Evolutionary conservation across 2,113 vertebrate species (phyloP).

Genomic region (Argyrosomus japonicus): DNA sequence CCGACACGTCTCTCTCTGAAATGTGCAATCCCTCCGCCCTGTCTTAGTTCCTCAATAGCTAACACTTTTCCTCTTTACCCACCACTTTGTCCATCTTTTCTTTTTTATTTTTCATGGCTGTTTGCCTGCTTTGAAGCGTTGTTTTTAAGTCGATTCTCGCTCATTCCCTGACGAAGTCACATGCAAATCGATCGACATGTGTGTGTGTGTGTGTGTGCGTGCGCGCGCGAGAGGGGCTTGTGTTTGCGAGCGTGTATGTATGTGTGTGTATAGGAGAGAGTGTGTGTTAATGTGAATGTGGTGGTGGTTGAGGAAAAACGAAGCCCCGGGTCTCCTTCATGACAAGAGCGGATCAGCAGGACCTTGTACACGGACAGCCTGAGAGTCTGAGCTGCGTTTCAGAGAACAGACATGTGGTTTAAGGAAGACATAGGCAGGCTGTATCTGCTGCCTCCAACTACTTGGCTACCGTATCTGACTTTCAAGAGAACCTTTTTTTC

Average conservation of each 20-base stretch:
- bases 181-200: conserved; percentile 85
- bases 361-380: conserved; percentile 72
- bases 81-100: conserved; percentile 77
- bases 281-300: conserved; percentile 70
- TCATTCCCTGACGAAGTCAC: conserved; percentile 84
- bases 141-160: conserved; percentile 83
- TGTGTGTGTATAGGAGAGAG: conserved; percentile 7
- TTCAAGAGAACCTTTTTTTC: conserved; percentile 37
- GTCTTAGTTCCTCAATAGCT: conserved; percentile 73
- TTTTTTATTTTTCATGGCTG: conserved; percentile 74
- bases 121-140: conserved; percentile 75
- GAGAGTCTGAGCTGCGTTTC: conserved; percentile 63
- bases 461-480: conserved; percentile 67
- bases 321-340: conserved; percentile 83
- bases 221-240: conserved; percentile 51
- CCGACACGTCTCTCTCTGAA: conserved; percentile 71
- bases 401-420: conserved; percentile 50
- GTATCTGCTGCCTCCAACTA: conserved; percentile 60
- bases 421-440: conserved; percentile 44
- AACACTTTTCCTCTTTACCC: conserved; percentile 73
- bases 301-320: conserved; percentile 76
- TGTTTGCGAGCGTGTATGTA: conserved; percentile 61
- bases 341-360: conserved; percentile 81
- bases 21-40: conserved; percentile 82
- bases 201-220: conserved; percentile 52